Conservation (phyloP, 2,888 invertebrate species). For the Calephelis perditalis region DNA sequence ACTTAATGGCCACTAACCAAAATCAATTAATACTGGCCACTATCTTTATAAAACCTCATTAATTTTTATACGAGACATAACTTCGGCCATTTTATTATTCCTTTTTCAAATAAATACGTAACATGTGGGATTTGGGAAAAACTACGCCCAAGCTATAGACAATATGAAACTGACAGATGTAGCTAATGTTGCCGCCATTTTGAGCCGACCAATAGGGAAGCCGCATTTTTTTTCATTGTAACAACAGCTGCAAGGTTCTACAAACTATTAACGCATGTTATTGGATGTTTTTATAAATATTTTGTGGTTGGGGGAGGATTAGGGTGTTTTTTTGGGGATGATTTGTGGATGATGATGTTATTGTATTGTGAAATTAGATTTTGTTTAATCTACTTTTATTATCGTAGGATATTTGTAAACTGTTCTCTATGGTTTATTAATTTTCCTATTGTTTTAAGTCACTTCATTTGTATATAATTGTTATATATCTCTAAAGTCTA, state of each 20-base stretch:
- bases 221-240: constrained; percentile 45
- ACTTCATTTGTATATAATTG: no score
- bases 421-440: neutral
- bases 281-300: constrained; percentile 63
- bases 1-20: constrained; percentile 5
- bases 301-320: constrained; percentile 36
- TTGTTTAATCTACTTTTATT: constrained; percentile 23
- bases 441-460: no score
- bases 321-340: constrained; percentile 40
- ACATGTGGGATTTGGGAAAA: constrained; percentile 26
- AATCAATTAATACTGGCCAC: constrained; percentile 11
- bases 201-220: constrained; percentile 49
- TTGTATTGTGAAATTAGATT: constrained; percentile 23
- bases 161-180: constrained; percentile 66
- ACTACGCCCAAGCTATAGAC: constrained; percentile 42
- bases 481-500: no score
- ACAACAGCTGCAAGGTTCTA: constrained; percentile 59
- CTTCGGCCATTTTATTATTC: constrained; percentile 22
- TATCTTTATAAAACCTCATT: constrained; percentile 16
- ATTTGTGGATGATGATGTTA: constrained; percentile 25
- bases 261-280: constrained; percentile 59
- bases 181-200: constrained; percentile 59
- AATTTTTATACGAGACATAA: constrained; percentile 18
- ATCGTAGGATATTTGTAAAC: constrained; percentile 13
- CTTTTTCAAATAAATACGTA: constrained; percentile 30